Percentiles rank a stretch among this genome's conserved stretches.
These are phyloP conservation scores for Motacilla alba DNA, from an alignment of 2,113 vertebrate species.

Conservation along the genomic window DNA sequence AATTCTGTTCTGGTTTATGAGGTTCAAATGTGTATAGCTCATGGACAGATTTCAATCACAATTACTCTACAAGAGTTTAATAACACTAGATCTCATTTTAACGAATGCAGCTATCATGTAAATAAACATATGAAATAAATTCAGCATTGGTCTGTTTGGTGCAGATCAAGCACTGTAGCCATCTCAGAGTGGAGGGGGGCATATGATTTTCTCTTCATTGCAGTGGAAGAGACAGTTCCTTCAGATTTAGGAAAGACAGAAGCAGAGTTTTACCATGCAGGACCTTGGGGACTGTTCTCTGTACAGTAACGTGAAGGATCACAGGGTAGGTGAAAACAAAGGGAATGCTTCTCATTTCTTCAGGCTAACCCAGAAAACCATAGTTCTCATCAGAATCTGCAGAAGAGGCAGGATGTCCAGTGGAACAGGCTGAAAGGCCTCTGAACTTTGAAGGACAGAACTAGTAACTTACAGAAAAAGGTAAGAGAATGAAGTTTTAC, in stretches of 20 bases:
- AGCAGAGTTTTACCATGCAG: not conserved
- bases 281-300: not conserved
- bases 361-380: not conserved
- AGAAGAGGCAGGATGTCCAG: not conserved
- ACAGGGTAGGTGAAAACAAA: not conserved
- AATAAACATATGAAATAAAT: constrained; percentile 17
- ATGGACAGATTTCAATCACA: constrained; percentile 22
- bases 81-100: constrained; percentile 19
- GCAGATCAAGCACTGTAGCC: not conserved
- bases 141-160: not conserved
- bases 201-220: not conserved
- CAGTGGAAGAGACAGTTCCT: not conserved
- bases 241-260: not conserved
- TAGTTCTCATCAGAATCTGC: not conserved
- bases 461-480: not conserved
- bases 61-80: constrained; percentile 30
- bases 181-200: not conserved
- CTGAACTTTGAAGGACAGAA: not conserved
- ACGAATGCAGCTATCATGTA: not conserved
- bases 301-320: not conserved
- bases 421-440: not conserved
- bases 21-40: not conserved
- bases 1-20: not conserved
- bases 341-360: not conserved
- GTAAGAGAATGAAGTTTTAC: not conserved